Conservation (phyloP, 2,113 vertebrate species). For the Noctilio leporinus region DNA sequence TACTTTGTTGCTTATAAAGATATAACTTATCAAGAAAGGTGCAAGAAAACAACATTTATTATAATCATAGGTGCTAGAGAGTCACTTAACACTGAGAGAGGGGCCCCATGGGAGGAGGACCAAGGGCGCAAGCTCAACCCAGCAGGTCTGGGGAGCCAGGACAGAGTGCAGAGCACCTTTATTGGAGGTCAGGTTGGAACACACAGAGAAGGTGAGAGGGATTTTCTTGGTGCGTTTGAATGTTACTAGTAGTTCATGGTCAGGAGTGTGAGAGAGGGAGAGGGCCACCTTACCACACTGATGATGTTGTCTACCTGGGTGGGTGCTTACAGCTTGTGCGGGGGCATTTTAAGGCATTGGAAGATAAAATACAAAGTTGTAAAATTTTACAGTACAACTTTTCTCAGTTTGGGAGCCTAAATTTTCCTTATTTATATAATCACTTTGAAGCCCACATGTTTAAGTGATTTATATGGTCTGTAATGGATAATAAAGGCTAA, state of each 20-base stretch:
- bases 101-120: fast-evolving
- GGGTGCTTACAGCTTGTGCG: not conserved
- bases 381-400: not conserved
- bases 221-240: not conserved
- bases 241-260: not conserved
- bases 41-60: not conserved
- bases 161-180: not conserved
- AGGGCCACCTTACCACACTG: not conserved
- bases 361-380: not conserved
- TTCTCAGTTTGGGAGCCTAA: not conserved
- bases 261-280: not conserved
- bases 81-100: not conserved
- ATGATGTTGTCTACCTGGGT: not conserved
- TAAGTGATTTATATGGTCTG: not conserved
- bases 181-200: not conserved
- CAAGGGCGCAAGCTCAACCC: not conserved
- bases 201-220: not conserved
- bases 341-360: not conserved
- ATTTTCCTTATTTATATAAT: slow-evolving; percentile 16
- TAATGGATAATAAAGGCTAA: not conserved
- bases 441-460: not conserved
- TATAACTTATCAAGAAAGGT: not conserved
- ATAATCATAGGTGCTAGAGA: not conserved
- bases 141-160: not conserved
- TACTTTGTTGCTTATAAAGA: not conserved